Percentiles rank a stretch among this genome's conserved stretches.
Evolutionary conservation across 2,113 vertebrate genomes (phyloP).

Genomic region (Irena cyanogastra): DNA sequence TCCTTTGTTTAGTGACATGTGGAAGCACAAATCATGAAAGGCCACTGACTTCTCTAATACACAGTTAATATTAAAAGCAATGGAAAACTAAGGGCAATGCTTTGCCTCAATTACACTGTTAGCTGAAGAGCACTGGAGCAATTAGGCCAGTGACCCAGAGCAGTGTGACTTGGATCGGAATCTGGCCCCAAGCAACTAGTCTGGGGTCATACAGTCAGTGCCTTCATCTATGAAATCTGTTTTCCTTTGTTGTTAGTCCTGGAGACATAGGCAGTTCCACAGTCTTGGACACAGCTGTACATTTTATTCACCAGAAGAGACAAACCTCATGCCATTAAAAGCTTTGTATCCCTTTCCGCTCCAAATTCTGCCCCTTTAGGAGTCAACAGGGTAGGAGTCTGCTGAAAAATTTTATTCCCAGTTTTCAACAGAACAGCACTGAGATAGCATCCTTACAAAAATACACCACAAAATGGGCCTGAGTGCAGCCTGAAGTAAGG

Average conservation of each 20-base stretch:
- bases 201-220: not conserved
- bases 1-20: not conserved
- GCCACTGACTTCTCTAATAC: not conserved
- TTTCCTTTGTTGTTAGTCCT: not conserved
- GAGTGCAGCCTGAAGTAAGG: not conserved
- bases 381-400: not conserved
- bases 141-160: slow-evolving; percentile 25
- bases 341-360: not conserved
- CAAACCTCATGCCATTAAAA: not conserved
- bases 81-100: not conserved
- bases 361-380: not conserved
- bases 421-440: not conserved
- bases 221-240: not conserved
- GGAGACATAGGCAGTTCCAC: not conserved
- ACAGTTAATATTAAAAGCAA: not conserved
- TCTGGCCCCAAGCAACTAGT: not conserved
- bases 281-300: not conserved
- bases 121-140: not conserved
- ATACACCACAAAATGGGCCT: not conserved
- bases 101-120: not conserved
- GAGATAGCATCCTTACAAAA: not conserved
- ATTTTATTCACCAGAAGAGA: not conserved
- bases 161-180: not conserved
- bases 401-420: not conserved
- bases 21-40: not conserved